Evolutionary conservation across 2,797 vertebrate genomes (phyloP).

Genomic region (Anguilla pacifica): DNA sequence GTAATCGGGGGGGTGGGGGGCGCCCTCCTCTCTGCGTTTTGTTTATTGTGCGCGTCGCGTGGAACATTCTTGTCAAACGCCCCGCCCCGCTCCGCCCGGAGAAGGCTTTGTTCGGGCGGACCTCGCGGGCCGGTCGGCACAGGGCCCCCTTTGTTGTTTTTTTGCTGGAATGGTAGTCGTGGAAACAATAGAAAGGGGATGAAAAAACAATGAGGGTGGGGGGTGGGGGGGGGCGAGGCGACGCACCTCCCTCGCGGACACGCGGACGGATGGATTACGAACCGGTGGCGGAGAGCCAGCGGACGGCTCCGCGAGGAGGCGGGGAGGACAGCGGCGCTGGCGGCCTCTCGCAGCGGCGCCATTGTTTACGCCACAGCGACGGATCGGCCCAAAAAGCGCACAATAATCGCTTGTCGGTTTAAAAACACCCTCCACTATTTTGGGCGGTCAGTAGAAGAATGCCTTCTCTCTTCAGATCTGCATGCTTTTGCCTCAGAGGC

Average conservation of each 20-base stretch:
- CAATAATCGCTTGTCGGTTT: conserved; percentile 36
- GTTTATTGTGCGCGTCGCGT: conserved; percentile 30
- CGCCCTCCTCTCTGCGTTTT: conserved; percentile 12
- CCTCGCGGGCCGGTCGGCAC: neutral
- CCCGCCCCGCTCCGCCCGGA: conserved; percentile 25
- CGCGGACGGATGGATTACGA: conserved; percentile 45
- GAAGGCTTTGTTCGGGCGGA: conserved; percentile 29
- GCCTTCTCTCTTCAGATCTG: neutral
- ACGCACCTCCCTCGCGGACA: neutral
- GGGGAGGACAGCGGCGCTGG: conserved; percentile 34
- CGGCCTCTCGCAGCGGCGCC: conserved; percentile 26
- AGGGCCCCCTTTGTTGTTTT: conserved; percentile 14
- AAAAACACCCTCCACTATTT: conserved; percentile 21
- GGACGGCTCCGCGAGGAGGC: conserved; percentile 31
- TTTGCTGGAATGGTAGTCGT: conserved; percentile 24
- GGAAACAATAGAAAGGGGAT: neutral
- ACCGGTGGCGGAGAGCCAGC: conserved; percentile 21
- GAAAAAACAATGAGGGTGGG: conserved; percentile 25
- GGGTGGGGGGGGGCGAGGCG: conserved; percentile 25
- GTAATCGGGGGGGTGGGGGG: neutral
- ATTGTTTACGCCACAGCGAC: conserved; percentile 36
- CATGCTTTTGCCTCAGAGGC: neutral
- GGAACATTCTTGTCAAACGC: conserved; percentile 6
- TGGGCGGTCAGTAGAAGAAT: conserved; percentile 33
- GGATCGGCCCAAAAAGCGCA: conserved; percentile 25